phyloP scores from a whole-genome alignment of 2,888 invertebrate species.

The Drosophila cognata region DNA sequence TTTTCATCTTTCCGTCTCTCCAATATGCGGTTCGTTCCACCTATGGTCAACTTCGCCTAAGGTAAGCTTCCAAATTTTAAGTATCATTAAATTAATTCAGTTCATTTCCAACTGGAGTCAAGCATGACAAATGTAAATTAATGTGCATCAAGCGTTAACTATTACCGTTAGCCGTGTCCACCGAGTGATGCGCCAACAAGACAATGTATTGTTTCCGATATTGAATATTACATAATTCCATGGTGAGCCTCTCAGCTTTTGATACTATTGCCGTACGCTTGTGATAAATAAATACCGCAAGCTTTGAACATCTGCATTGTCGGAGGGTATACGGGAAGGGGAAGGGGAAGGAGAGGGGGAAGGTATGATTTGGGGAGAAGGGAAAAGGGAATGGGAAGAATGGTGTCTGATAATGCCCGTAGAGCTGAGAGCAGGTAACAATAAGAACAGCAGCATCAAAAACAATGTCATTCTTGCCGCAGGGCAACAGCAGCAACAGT shows the following conservation, averaged over 20 bases:
- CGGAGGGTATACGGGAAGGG: neutral
- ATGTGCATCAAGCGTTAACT: neutral
- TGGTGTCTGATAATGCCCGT: constrained; percentile 29
- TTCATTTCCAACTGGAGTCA: neutral
- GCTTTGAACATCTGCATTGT: neutral
- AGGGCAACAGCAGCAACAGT: constrained; percentile 31
- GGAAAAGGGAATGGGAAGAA: neutral
- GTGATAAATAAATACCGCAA: neutral
- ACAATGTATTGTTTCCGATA: neutral
- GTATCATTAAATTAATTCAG: neutral
- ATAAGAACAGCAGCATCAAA: constrained; percentile 22
- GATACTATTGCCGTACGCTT: neutral
- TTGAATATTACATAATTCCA: neutral
- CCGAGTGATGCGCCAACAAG: neutral
- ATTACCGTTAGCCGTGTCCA: neutral
- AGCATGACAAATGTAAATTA: neutral
- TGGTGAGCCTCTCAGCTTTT: neutral
- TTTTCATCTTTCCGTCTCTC: too few relatives aligned
- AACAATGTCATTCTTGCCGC: constrained; percentile 30
- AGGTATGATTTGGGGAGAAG: too few relatives aligned
- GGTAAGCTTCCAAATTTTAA: neutral
- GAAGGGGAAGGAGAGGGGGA: accelerated
- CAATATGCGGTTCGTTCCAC: neutral
- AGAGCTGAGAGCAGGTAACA: constrained; percentile 31
- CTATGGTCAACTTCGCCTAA: neutral